phyloP scores from a whole-genome alignment of 2,113 vertebrate species.

The Dromaius novaehollandiae region DNA sequence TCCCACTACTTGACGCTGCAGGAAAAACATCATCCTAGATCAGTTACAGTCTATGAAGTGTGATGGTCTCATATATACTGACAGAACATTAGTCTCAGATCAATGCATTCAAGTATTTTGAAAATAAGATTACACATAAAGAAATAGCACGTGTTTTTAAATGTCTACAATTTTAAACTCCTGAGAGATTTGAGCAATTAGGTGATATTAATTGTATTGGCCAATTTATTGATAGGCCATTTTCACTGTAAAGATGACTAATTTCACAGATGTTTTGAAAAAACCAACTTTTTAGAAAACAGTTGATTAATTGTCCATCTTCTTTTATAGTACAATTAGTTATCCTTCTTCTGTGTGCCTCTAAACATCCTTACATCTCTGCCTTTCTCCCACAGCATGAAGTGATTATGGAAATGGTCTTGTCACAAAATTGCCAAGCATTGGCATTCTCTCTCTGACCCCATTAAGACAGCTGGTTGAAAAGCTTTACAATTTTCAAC shows the following conservation, averaged over 20 bases:
- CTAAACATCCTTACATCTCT: background rate
- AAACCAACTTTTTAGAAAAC: background rate
- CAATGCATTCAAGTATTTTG: background rate
- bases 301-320: background rate
- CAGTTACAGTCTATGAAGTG: background rate
- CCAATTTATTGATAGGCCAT: background rate
- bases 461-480: background rate
- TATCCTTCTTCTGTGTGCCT: background rate
- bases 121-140: background rate
- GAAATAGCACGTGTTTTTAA: background rate
- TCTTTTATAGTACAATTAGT: background rate
- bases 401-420: background rate
- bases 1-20: slow-evolving; percentile 97
- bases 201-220: background rate
- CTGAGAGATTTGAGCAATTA: background rate
- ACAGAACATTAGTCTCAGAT: background rate
- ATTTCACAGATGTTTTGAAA: background rate
- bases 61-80: background rate
- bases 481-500: background rate
- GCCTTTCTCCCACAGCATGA: background rate
- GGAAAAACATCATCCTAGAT: slow-evolving; percentile 32
- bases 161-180: background rate
- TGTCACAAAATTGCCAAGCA: fast-evolving
- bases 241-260: background rate
- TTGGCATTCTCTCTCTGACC: background rate